These are phyloP conservation scores for Apodemus sylvaticus DNA, from an alignment of 2,113 vertebrate species.

Conservation along the genomic window DNA sequence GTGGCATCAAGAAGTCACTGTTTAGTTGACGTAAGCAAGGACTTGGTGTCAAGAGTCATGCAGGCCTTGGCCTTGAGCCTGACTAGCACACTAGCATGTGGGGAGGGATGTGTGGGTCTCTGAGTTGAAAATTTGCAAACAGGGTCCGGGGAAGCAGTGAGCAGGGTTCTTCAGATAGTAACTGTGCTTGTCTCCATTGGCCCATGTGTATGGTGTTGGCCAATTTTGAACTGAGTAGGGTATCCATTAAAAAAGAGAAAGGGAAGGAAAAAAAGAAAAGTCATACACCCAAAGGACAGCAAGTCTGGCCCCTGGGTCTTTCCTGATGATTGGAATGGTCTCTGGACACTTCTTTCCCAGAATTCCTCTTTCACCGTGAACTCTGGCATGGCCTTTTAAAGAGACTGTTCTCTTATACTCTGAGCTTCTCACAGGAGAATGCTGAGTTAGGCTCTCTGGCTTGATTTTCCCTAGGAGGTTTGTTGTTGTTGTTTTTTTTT, in stretches of 20 bases:
- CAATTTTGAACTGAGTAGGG: not conserved
- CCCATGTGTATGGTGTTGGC: not conserved
- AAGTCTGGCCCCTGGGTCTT: not conserved
- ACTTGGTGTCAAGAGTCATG: not conserved
- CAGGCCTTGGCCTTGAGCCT: not conserved
- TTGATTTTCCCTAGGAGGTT: not conserved
- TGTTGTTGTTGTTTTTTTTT: not conserved
- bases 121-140: not conserved
- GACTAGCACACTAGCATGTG: not conserved
- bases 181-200: not conserved
- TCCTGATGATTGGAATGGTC: not conserved
- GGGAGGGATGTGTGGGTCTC: not conserved
- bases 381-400: slow-evolving; percentile 4
- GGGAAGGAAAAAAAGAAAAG: not conserved
- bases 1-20: not conserved
- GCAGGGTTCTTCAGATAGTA: not conserved
- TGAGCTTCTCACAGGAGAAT: slow-evolving; percentile 12
- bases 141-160: not conserved
- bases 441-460: not conserved
- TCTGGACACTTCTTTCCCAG: not conserved
- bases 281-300: not conserved
- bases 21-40: not conserved
- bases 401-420: not conserved
- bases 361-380: not conserved
- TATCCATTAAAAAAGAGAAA: not conserved